Evolutionary conservation across 2,113 vertebrate species (phyloP), one percentile per base, ranked within the genome.

Genomic region (Siniperca knerii): DNA sequence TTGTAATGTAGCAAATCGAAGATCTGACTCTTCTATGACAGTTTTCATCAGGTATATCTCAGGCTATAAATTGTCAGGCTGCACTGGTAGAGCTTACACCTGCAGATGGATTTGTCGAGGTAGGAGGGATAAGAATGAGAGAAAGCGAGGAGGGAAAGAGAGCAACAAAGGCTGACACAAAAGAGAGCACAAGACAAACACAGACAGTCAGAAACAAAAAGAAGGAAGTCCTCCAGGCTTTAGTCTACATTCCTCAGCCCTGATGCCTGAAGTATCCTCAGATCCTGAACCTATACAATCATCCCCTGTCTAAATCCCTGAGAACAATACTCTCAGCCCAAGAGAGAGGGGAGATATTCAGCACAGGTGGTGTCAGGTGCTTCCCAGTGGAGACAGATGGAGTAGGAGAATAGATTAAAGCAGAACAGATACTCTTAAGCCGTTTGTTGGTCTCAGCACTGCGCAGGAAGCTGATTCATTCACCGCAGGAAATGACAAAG

Each of bases 151-250:
- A 55, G 77, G 70, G 61, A 81, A 58, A 75, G 65, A 79, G 35
- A 88, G 75, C 50, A 69, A 68, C 80, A 65, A 75, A 89, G 81
- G 78, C 83, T 84, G 91, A 89, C 81, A 90, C 82, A 89, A 84
- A 92, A 83, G 83, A 89, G 67, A 81, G 77, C 78, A 44, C 66
- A 82, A 90, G 74, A 89, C 76, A 93, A 94, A 91, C 91, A 91
- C 82, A 93, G 88, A 93, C 86, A 88, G 82, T 50, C 29, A 82
- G 68, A 77, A 89, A 91, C 86, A 91, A 93, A 93, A 94, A 92
- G 90, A 85, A 92, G 92, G 93, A 94, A 93, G 93, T 92, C 90
- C 89, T 91, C 87, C 84, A 85, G 90, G 87, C 89, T 88, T 90
- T 82, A 81, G 91, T 92, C 83, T 85, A 82, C 92, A 93, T 92